Percentiles rank a stretch among this genome's conserved stretches.
Conservation (phyloP, 2,888 invertebrate species). For the Leucophenga montana region DNA sequence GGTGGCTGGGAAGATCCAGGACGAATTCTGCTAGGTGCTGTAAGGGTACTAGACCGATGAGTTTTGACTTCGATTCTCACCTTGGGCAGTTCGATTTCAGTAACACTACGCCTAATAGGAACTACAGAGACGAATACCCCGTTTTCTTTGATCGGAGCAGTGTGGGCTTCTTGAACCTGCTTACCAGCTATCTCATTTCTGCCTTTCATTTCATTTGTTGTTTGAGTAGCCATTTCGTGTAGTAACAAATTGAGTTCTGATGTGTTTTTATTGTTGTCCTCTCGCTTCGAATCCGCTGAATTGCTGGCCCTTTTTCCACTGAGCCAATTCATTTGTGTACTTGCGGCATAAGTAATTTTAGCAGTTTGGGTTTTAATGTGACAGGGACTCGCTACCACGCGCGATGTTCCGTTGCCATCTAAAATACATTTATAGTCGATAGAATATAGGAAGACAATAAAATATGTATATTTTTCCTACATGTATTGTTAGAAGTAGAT, state of each 20-base stretch:
- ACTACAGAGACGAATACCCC: too few species aligned
- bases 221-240: not conserved
- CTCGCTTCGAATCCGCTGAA: not conserved
- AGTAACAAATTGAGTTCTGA: too few species aligned
- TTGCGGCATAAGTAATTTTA: not conserved
- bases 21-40: too few species aligned
- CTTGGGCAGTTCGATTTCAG: not conserved
- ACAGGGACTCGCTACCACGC: not conserved
- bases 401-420: not conserved
- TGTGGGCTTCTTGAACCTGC: too few species aligned
- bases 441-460: not conserved
- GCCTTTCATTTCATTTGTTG: not conserved
- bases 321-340: not conserved
- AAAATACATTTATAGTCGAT: too few species aligned
- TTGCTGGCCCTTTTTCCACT: not conserved
- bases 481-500: not conserved
- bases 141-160: too few species aligned
- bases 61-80: not conserved
- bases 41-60: too few species aligned
- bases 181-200: not conserved
- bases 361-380: not conserved
- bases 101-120: too few species aligned
- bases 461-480: not conserved
- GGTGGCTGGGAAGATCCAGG: too few species aligned
- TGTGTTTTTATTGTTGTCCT: not conserved